Percentiles rank a stretch among this genome's conserved stretches.
These are phyloP conservation scores for Nerophis lumbriciformis DNA, from an alignment of 2,113 vertebrate species.

Conservation along the genomic window DNA sequence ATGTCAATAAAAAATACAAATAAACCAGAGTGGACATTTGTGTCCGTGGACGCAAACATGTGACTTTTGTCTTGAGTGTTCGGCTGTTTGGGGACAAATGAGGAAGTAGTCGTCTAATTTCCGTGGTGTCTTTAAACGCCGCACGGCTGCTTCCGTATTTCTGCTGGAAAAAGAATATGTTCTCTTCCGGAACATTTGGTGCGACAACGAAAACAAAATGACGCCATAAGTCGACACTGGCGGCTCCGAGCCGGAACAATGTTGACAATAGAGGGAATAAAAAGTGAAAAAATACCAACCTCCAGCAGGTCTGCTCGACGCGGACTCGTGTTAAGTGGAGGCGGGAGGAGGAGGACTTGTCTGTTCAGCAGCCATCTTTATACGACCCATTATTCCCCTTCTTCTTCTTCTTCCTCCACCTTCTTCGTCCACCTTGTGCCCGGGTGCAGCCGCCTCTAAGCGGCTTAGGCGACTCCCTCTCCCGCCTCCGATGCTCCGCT, in stretches of 20 bases:
- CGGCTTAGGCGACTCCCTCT: constrained; percentile 52
- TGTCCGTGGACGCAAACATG: constrained; percentile 3
- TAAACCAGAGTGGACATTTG: too few relatives aligned
- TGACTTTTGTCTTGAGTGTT: constrained; percentile 14
- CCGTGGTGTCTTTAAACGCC: constrained; percentile 29
- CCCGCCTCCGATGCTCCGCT: constrained; percentile 49
- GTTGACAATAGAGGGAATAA: not conserved
- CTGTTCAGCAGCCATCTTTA: constrained; percentile 38
- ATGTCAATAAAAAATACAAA: too few relatives aligned
- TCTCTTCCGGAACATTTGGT: not conserved
- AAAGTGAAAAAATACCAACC: constrained; percentile 43
- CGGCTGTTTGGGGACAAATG: constrained; percentile 24
- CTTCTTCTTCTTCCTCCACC: not conserved
- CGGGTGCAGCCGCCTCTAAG: constrained; percentile 35
- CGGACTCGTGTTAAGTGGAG: constrained; percentile 23
- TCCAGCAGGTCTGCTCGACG: constrained; percentile 34
- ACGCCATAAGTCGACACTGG: not conserved
- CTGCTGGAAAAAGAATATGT: not conserved
- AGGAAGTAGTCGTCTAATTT: constrained; percentile 29
- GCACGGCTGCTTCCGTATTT: constrained; percentile 5
- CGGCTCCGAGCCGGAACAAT: too few relatives aligned
- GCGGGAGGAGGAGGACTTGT: constrained; percentile 12
- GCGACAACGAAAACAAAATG: not conserved
- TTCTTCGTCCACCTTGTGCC: constrained; percentile 1
- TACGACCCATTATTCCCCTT: constrained; percentile 15